Percentiles rank a stretch among this genome's conserved stretches.
Evolutionary conservation across 2,797 vertebrate species (phyloP).

Genomic region (Micromesistius poutassou): DNA sequence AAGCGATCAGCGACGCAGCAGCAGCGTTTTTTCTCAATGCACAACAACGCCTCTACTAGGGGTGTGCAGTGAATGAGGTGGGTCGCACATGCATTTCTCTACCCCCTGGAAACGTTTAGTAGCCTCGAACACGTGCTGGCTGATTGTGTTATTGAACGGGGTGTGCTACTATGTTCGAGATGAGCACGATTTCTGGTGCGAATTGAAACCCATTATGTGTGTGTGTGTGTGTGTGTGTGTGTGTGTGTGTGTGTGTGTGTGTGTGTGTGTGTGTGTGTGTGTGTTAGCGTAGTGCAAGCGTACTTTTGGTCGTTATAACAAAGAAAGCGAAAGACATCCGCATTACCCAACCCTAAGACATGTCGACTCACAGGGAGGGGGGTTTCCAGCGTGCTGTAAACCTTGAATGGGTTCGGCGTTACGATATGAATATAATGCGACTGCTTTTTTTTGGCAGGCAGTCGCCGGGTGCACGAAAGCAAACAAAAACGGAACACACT

Average conservation of each 20-base stretch:
- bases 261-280: neutral
- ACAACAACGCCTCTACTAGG: slow-evolving; percentile 51
- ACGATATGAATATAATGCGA: slow-evolving; percentile 48
- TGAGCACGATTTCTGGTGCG: too few relatives aligned
- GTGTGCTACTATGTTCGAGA: too few relatives aligned
- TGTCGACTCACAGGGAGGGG: slow-evolving; percentile 42
- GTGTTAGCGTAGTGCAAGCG: slow-evolving; percentile 5
- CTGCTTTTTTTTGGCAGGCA: neutral
- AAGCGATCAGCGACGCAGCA: slow-evolving; percentile 24
- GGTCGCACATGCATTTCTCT: slow-evolving; percentile 12
- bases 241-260: neutral
- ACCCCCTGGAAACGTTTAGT: neutral
- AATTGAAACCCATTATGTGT: too few relatives aligned
- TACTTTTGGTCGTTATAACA: neutral
- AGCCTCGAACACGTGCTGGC: neutral
- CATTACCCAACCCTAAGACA: slow-evolving; percentile 51
- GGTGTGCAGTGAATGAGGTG: slow-evolving; percentile 62
- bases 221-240: neutral
- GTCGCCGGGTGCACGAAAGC: too few relatives aligned
- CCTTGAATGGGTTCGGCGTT: slow-evolving; percentile 63
- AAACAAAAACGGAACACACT: too few relatives aligned
- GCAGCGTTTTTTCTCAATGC: slow-evolving; percentile 55
- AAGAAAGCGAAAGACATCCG: slow-evolving; percentile 39
- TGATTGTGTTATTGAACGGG: too few relatives aligned
- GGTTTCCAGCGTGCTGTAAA: slow-evolving; percentile 69